phyloP scores from a whole-genome alignment of 1,140 invertebrate genomes.

The Pachypeltis micranthus region DNA sequence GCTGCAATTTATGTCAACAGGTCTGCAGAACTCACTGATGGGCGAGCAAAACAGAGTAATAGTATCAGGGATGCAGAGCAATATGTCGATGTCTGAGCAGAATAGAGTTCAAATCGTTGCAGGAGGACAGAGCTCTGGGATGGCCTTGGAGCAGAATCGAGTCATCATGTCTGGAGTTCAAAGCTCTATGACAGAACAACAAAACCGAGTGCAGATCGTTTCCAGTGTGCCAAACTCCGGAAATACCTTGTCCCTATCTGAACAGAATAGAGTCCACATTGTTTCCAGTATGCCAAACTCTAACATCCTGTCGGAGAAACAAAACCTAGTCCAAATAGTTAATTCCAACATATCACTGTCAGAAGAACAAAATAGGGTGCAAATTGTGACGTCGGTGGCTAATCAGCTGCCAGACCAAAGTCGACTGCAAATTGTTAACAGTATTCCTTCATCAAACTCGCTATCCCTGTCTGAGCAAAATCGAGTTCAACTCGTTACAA shows the following conservation, averaged over 20 bases:
- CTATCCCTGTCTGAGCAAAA: constrained; percentile 15
- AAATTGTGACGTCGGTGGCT: constrained; percentile 20
- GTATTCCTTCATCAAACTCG: constrained; percentile 13
- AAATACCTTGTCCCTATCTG: constrained; percentile 7
- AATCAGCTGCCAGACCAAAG: constrained; percentile 15
- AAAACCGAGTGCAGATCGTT: constrained; percentile 21
- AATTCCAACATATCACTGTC: constrained; percentile 21
- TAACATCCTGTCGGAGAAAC: constrained; percentile 20
- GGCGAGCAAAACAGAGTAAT: constrained; percentile 23
- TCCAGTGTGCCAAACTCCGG: constrained; percentile 12
- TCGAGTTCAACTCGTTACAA: constrained; percentile 10
- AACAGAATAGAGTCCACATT: constrained; percentile 22
- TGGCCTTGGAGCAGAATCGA: constrained; percentile 15
- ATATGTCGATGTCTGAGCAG: constrained; percentile 20
- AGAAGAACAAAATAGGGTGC: constrained; percentile 26
- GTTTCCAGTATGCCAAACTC: constrained; percentile 19
- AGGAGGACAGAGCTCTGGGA: constrained; percentile 14
- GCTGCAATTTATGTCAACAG: constrained; percentile 23
- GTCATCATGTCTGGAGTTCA: constrained; percentile 24
- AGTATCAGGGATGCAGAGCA: constrained; percentile 21
- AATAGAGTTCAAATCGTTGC: constrained; percentile 23
- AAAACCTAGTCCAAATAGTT: constrained; percentile 21
- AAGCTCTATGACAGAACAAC: constrained; percentile 23
- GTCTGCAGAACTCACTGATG: constrained; percentile 17
- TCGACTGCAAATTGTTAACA: constrained; percentile 20